These are phyloP conservation scores for Lordiphosa collinella DNA, from an alignment of 1,140 invertebrate genomes.

Conservation along the genomic window DNA sequence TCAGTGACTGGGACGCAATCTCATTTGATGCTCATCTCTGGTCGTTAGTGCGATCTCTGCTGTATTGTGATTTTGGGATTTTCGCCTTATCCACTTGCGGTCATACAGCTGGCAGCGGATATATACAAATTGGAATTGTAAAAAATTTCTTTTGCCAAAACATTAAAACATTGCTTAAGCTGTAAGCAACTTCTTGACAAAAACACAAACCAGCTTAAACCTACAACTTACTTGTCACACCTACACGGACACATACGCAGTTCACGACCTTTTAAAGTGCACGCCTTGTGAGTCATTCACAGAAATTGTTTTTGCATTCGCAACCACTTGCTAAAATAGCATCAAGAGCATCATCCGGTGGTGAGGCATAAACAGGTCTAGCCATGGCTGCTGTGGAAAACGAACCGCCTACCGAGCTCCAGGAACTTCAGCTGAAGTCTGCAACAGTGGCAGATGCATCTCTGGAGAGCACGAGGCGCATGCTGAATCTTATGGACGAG, in stretches of 20 bases:
- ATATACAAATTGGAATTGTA: slow-evolving; percentile 9
- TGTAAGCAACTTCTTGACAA: neutral
- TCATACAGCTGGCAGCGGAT: neutral
- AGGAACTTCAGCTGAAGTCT: slow-evolving; percentile 89
- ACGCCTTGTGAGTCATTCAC: slow-evolving; percentile 50
- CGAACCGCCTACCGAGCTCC: slow-evolving; percentile 87
- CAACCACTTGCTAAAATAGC: slow-evolving; percentile 55
- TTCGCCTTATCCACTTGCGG: too few species aligned
- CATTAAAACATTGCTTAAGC: neutral
- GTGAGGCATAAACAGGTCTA: slow-evolving; percentile 5
- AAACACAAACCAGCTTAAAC: neutral
- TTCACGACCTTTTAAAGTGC: neutral
- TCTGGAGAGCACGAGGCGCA: slow-evolving; percentile 96
- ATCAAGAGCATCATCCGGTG: slow-evolving; percentile 12
- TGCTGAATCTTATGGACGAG: slow-evolving; percentile 97
- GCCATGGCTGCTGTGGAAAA: slow-evolving; percentile 80
- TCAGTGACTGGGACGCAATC: too few species aligned
- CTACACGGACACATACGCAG: neutral
- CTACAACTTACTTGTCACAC: neutral
- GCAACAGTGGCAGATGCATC: slow-evolving; percentile 93
- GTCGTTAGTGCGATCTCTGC: too few species aligned
- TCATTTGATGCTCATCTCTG: too few species aligned
- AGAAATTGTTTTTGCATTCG: slow-evolving; percentile 16
- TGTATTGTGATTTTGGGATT: too few species aligned
- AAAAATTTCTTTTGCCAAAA: too few species aligned